Percentiles rank a stretch among this genome's conserved stretches.
Conservation (phyloP, 2,113 vertebrate genomes). For the Oncorhynchus masou region DNA sequence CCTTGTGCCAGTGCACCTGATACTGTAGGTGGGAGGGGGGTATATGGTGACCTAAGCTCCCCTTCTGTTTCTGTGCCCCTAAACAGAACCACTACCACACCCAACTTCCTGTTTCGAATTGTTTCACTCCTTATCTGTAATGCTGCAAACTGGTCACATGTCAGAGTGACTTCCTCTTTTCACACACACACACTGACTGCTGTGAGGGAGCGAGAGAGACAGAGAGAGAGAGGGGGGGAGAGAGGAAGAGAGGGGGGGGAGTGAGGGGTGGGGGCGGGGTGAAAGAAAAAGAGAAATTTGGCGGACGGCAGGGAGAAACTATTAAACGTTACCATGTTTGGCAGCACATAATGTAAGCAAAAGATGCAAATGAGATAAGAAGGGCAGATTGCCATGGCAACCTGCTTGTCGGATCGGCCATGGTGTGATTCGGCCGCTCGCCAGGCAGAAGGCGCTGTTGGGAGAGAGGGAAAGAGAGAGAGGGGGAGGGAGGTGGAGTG, state of each 20-base stretch:
- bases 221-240: neutral
- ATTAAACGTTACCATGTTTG: conserved; percentile 62
- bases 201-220: neutral
- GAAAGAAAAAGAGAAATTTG: too few species aligned
- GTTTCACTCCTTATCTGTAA: conserved; percentile 55
- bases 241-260: too few species aligned
- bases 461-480: conserved; percentile 49
- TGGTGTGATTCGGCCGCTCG: conserved; percentile 66
- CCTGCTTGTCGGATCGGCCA: conserved; percentile 65
- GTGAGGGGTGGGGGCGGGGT: too few species aligned
- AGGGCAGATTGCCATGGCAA: conserved; percentile 68
- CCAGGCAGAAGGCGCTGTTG: conserved; percentile 71
- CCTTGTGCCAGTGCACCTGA: conserved; percentile 16
- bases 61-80: conserved; percentile 16
- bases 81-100: conserved; percentile 25
- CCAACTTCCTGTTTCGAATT: conserved; percentile 63
- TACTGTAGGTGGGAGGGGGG: conserved; percentile 9
- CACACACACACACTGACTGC: conserved; percentile 3
- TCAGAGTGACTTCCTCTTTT: conserved; percentile 65
- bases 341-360: conserved; percentile 65
- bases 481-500: conserved; percentile 50
- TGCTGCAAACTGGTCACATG: conserved; percentile 40
- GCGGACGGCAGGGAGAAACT: neutral
- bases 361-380: conserved; percentile 72
- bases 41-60: conserved; percentile 28